Base-by-base conservation (phyloP, 2,888 invertebrate genomes). In the Drosophila subquinaria region DNA sequence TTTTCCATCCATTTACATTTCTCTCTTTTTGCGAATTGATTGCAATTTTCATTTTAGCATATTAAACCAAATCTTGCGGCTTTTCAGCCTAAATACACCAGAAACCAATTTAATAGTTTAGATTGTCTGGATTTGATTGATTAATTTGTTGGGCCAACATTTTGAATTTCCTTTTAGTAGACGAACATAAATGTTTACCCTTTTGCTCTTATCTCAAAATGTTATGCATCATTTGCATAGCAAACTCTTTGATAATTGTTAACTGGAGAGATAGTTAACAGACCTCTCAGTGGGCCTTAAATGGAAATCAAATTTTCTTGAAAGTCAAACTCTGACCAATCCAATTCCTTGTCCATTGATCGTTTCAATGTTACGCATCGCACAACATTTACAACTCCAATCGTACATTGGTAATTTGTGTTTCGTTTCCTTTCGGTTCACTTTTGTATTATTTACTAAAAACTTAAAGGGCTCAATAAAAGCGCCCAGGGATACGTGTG, bases 381-480 rank as follows among this genome's bases (percentile, higher is more conserved):
- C 40, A 48, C 74, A 72, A 57, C 82, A 81, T 79, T 83, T 69
- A 72, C 69, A 48, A 66, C 23, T 67, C 56, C 79, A 81, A 74
- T 77, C 52, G 62, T 66, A 70, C 71, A 71, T 84, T 86, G 86
- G 76, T 86, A 85, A 83, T 83, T 85, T 84, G 75, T 68, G 63
- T 63, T 64, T 69, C 48, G 47, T 60, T 52, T 35, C 48, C 42
- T 69, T 60, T 48, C 5, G 27, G 63, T 64, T 67, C 47, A 67
- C 65, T 76, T 73, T 79, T 82, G 73, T 86, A 83, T 84, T 86
- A 86, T 86, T 86, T 87, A 85, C 85, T 76, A 79, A 85, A 83
- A 86, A 83, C 87, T 85, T 87, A 87, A 87, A 87, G 88, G 81
- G 71, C 83, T 83, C 88, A 81, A 88, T 82, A 82, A 85, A 88